phyloP scores from a whole-genome alignment of 2,888 invertebrate genomes.

The Synergus japonicus region DNA sequence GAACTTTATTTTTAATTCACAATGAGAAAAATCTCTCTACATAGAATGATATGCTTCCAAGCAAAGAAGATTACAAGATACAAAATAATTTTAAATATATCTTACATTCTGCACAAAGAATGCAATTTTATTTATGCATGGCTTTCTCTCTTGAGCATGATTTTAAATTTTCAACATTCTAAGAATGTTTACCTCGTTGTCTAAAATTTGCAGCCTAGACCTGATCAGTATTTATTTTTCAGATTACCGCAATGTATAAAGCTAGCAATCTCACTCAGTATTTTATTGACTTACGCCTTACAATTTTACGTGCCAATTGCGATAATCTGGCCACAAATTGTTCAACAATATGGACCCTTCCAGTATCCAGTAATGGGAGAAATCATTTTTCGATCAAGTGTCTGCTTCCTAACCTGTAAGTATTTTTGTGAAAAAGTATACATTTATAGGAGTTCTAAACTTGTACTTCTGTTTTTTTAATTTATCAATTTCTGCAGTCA shows the following conservation, averaged over 20 bases:
- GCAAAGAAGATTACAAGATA: not conserved
- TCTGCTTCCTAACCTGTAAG: slow-evolving; percentile 93
- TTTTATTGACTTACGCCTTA: slow-evolving; percentile 93
- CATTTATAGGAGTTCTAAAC: not conserved
- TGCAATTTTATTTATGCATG: not conserved
- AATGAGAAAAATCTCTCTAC: not conserved
- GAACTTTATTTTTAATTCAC: not conserved
- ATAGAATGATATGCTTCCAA: not conserved
- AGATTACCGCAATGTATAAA: slow-evolving; percentile 91
- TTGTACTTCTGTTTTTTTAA: slow-evolving; percentile 5
- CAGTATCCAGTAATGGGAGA: slow-evolving; percentile 83
- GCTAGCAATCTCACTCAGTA: slow-evolving; percentile 89
- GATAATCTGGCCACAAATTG: slow-evolving; percentile 89
- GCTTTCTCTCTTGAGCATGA: not conserved
- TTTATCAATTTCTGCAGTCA: slow-evolving; percentile 81
- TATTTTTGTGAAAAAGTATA: slow-evolving; percentile 62
- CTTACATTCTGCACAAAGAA: not conserved
- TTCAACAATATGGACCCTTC: slow-evolving; percentile 79
- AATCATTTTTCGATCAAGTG: slow-evolving; percentile 83
- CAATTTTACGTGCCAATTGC: slow-evolving; percentile 97
- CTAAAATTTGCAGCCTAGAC: not conserved
- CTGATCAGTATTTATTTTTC: slow-evolving; percentile 59
- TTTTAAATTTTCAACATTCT: not conserved
- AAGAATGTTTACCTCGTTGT: not conserved
- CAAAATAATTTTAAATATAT: not conserved